phyloP scores from a whole-genome alignment of 2,888 invertebrate species.

The Phytoseiulus persimilis region DNA sequence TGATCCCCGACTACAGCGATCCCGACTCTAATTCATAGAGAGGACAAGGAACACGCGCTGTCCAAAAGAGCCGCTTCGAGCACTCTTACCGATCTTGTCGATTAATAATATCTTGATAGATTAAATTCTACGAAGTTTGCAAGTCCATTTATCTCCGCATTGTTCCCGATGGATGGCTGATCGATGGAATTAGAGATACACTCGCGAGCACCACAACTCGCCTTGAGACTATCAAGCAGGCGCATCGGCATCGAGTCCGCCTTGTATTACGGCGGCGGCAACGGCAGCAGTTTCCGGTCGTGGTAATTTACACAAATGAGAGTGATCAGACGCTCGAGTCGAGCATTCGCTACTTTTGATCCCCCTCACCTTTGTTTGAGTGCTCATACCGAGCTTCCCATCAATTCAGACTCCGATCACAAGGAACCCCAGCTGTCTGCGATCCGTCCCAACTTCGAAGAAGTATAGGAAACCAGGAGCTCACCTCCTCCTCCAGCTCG shows the following conservation, averaged over 20 bases:
- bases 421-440: background rate
- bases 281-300: background rate
- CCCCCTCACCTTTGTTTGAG: background rate
- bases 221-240: background rate
- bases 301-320: background rate
- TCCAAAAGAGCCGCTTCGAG: background rate
- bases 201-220: background rate
- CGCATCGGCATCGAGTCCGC: background rate
- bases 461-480: too few relatives aligned
- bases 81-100: conserved; percentile 5
- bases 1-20: background rate
- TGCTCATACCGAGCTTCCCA: background rate
- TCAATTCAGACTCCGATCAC: background rate
- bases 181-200: background rate
- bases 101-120: conserved; percentile 38
- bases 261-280: background rate
- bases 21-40: conserved; percentile 5
- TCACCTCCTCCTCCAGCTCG: too few relatives aligned
- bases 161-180: conserved; percentile 5
- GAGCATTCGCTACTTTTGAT: background rate
- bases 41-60: conserved; percentile 5
- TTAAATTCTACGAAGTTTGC: conserved; percentile 28
- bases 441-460: background rate
- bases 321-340: background rate
- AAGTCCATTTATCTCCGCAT: conserved; percentile 5